Evolutionary conservation across 2,113 vertebrate species (phyloP).

Genomic region (human): GRCh38 chr9:2932501-2933000

Average conservation of each 20-base stretch:
- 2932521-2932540: not conserved
- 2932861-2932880: not conserved
- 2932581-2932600: not conserved
- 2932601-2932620: not conserved
- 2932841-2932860: not conserved
- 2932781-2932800: not conserved
- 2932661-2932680: not conserved
- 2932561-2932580: not conserved
- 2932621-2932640: not conserved
- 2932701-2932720: not conserved
- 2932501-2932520: not conserved
- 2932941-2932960: not conserved
- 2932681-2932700: not conserved
- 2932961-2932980: not conserved
- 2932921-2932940: not conserved
- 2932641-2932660: not conserved
- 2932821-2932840: not conserved
- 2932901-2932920: not conserved
- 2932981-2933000: not conserved
- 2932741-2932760: not conserved
- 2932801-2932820: not conserved
- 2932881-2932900: not conserved
- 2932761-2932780: not conserved
- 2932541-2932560: not conserved
- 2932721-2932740: not conserved